Evolutionary conservation across 2,888 invertebrate species (phyloP), one percentile per base, ranked within the genome.

Genomic region (Clostera curtula): DNA sequence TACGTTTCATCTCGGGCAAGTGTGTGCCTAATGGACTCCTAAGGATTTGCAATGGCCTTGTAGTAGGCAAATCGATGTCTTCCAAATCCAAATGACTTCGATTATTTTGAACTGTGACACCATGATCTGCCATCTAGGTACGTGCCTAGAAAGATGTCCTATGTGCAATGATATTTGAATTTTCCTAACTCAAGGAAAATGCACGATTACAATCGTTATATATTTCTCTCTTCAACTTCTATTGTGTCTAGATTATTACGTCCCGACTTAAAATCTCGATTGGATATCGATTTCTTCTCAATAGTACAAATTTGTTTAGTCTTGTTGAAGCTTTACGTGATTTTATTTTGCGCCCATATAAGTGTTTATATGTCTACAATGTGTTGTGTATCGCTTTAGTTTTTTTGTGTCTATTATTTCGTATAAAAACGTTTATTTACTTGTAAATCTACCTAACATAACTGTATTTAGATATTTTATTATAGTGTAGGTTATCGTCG

Each of bases 241-340:
- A n/a, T n/a, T n/a, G n/a, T n/a, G n/a, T n/a, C n/a, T 40, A 46
- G 36, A 35, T 39, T 34, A 36, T 38, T 37, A 31, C 22, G 27
- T 44, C 45, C 33, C 23, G 32, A 29, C 35, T 33, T 24, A 14
- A 15, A 57, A 44, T 48, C 55, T 54, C 50, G 40, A 58, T 54
- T 56, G 45, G 51, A 49, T 54, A 57, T 59, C 67, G 59, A 62
- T 67, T 69, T 68, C 37, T 56, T 62, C 49, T 62, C 54, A 56
- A 67, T 68, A 77, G 80, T 82, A 80, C 80, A 79, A 80, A 79
- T 70, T 67, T 51, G 50, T 65, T 64, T 74, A 74, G 71, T 75
- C 61, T 50, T 59, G 43, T 55, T 55, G 43, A 54, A 64, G 62
- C 62, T 73, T 69, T 73, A 67, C 45, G 48, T 39, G 34, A 40